A percentile compares a stretch with the other conserved stretches of the same genome.
phyloP scores from a whole-genome alignment of 1,140 invertebrate species.

The Leucophenga varia region DNA sequence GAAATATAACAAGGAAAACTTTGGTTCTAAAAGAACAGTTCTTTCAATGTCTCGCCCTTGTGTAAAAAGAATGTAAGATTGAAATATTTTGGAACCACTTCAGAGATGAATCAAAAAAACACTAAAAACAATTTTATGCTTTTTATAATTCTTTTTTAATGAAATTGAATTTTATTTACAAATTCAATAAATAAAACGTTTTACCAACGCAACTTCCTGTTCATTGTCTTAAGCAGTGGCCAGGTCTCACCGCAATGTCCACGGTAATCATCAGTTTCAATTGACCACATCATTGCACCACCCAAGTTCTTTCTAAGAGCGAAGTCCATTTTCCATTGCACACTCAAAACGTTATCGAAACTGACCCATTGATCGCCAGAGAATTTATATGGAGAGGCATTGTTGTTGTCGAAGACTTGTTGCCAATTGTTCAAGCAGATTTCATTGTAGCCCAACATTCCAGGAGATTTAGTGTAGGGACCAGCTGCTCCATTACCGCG shows the following conservation, averaged over 20 bases:
- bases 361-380: slow-evolving; percentile 56
- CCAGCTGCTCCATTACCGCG: slow-evolving; percentile 65
- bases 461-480: slow-evolving; percentile 67
- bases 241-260: slow-evolving; percentile 64
- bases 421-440: slow-evolving; percentile 54
- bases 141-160: no score
- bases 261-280: slow-evolving; percentile 75
- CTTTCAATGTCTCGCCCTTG: no score
- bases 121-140: no score
- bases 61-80: no score
- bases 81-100: no score
- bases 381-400: slow-evolving; percentile 45
- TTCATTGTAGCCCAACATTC: slow-evolving; percentile 78
- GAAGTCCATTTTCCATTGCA: slow-evolving; percentile 50
- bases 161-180: no score
- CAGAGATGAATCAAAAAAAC: no score
- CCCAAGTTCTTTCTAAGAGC: slow-evolving; percentile 60
- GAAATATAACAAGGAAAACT: no score
- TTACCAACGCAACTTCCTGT: slow-evolving; percentile 46
- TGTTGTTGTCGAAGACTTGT: slow-evolving; percentile 26
- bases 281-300: slow-evolving; percentile 80
- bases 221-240: slow-evolving; percentile 54
- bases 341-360: slow-evolving; percentile 53
- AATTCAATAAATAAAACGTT: no score
- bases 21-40: no score